Evolutionary conservation across 2,888 invertebrate species (phyloP).

Genomic region (Chironomus tentans): DNA sequence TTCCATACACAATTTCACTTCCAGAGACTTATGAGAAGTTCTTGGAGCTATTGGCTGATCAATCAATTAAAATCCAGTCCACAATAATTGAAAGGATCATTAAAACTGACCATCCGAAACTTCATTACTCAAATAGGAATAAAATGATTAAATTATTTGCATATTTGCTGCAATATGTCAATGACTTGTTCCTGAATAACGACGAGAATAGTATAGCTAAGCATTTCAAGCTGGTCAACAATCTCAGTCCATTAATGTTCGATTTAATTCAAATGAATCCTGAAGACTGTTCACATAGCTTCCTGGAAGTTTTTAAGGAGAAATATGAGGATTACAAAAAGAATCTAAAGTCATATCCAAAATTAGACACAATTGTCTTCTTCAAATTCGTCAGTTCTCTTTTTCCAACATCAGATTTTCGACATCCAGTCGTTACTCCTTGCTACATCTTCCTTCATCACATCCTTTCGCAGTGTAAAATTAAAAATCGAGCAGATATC

Average conservation of each 20-base stretch:
- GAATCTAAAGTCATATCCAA: constrained; percentile 51
- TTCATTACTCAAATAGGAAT: constrained; percentile 68
- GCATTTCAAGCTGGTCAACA: constrained; percentile 52
- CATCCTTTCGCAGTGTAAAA: constrained; percentile 56
- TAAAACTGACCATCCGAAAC: constrained; percentile 77
- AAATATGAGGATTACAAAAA: constrained; percentile 58
- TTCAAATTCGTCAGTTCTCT: constrained; percentile 69
- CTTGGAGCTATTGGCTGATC: constrained; percentile 50
- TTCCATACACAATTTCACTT: constrained; percentile 51
- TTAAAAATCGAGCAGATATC: constrained; percentile 57
- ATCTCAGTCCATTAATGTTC: constrained; percentile 50
- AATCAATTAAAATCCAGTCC: constrained; percentile 55
- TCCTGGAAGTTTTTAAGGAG: constrained; percentile 62
- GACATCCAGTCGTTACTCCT: constrained; percentile 85
- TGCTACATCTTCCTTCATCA: constrained; percentile 72
- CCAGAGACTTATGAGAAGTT: constrained; percentile 56
- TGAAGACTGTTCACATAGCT: constrained; percentile 53
- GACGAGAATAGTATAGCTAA: constrained; percentile 41
- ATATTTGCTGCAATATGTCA: constrained; percentile 66
- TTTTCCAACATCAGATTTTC: constrained; percentile 84
- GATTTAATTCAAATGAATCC: constrained; percentile 65
- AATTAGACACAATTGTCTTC: constrained; percentile 62
- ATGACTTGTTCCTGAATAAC: constrained; percentile 51
- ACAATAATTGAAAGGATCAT: constrained; percentile 71
- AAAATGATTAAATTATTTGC: constrained; percentile 64